Percentiles rank a stretch among this genome's conserved stretches.
Evolutionary conservation across 2,888 invertebrate species (phyloP).

Genomic region (Elysia crispata): DNA sequence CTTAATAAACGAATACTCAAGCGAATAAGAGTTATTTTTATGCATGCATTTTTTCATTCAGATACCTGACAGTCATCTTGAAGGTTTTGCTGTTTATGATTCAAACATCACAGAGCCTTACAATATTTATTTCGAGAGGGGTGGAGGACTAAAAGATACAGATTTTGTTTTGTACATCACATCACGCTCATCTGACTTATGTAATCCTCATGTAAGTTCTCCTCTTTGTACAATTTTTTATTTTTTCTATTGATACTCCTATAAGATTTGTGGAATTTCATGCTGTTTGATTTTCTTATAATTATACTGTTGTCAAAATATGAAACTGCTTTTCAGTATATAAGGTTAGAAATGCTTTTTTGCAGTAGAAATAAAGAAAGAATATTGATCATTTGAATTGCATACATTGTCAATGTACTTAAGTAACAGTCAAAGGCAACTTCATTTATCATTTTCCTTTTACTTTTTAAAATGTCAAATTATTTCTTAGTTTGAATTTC

Average conservation of each 20-base stretch:
- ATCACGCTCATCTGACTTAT: conserved; percentile 56
- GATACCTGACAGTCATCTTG: conserved; percentile 73
- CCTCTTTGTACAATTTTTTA: neutral
- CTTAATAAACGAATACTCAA: neutral
- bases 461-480: neutral
- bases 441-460: too few relatives aligned
- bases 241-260: too few relatives aligned
- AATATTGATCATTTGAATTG: too few relatives aligned
- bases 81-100: conserved; percentile 68
- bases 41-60: conserved; percentile 47
- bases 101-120: conserved; percentile 59
- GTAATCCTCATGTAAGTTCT: conserved; percentile 44
- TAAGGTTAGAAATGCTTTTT: too few relatives aligned
- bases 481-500: too few relatives aligned
- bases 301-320: too few relatives aligned
- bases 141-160: conserved; percentile 66
- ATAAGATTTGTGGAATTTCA: too few relatives aligned
- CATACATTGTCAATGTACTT: too few relatives aligned
- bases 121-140: conserved; percentile 57
- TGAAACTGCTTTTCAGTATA: neutral
- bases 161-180: conserved; percentile 74
- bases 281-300: too few relatives aligned
- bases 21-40: neutral
- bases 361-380: too few relatives aligned
- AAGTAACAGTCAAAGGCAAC: too few relatives aligned